Base-by-base conservation (phyloP, 1,140 invertebrate species). In the Chymomyza costata region DNA sequence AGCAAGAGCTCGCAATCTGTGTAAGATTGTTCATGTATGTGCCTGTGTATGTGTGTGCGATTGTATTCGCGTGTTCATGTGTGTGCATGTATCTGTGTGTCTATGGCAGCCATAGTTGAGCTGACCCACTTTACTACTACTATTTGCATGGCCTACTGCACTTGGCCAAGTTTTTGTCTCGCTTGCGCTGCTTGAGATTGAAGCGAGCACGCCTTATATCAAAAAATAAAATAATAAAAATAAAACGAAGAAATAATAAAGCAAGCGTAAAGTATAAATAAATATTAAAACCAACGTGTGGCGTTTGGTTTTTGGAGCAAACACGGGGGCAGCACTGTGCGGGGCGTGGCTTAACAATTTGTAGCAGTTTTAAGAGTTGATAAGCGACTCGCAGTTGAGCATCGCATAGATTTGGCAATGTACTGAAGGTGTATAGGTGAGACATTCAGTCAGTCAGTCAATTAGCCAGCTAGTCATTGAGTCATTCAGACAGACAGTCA, bases 71-170 rank as follows among this genome's bases (percentile, higher is more conserved):
- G 10, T 41, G 43, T 52, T n/a, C 37, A 16, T 14, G 41, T 37
- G n/a, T 43, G 47, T 40, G 35, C 28, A 37, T 17, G 39, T 32
- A 32, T 38, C 37, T 38, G 39, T 43, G 30, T 57, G 44, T 43
- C 44, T 45, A 18, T 48, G 46, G 59, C 53, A 31, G 67, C 65
- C 46, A 52, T 55, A 68, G 61, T 74, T 68, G 61, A 76, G 73
- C 60, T 83, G 80, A 83, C 80, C 80, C 69, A 83, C 80, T 83
- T 83, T 67, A 43, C n/a, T n/a, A n/a, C 65, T 69, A 78, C 28
- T 43, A 56, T 83, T 82, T 83, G 80, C 80, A 83, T 83, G 80
- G 80, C 80, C 80, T 82, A 83, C 80, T 83, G 80, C 80, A 83
- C 80, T 83, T 83, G 80, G 68, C 80, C 80, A 83, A 83, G 59